These are phyloP conservation scores for Drosophila nigromelanica DNA, from an alignment of 1,140 invertebrate species.

Conservation along the genomic window DNA sequence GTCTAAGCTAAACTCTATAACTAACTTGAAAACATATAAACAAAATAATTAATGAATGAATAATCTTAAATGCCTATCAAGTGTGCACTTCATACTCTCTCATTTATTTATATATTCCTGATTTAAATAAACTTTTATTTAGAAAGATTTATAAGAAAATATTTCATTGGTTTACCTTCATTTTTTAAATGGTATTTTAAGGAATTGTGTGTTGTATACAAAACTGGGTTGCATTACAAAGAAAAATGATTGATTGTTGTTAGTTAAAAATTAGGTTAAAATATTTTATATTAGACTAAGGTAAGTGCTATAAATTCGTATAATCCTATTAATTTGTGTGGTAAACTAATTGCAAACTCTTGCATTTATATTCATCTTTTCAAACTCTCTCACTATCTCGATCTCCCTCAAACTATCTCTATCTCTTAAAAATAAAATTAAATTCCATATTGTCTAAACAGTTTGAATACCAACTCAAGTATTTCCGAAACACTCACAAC, in stretches of 20 bases:
- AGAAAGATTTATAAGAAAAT: background rate
- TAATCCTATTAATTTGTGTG: constrained; percentile 55
- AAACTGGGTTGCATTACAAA: constrained; percentile 52
- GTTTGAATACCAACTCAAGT: constrained; percentile 10
- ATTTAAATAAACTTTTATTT: constrained; percentile 26
- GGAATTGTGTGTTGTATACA: constrained; percentile 40
- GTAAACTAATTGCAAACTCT: constrained; percentile 62
- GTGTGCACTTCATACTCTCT: constrained; percentile 46
- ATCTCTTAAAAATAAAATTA: background rate
- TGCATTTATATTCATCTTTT: constrained; percentile 62
- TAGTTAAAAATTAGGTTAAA: constrained; percentile 42
- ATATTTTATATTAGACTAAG: constrained; percentile 69
- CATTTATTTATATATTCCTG: constrained; percentile 22
- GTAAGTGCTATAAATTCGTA: constrained; percentile 63
- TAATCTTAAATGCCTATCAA: constrained; percentile 29
- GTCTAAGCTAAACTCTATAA: constrained; percentile 14
- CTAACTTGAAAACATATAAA: background rate
- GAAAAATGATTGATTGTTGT: constrained; percentile 40
- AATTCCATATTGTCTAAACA: background rate
- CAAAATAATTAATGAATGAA: constrained; percentile 58
- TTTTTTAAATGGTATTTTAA: constrained; percentile 19
- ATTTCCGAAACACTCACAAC: constrained; percentile 21
- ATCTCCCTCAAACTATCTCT: background rate
- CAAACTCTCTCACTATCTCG: constrained; percentile 8
- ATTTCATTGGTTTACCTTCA: constrained; percentile 7